Evolutionary conservation across 2,113 vertebrate genomes (phyloP).

Genomic region (Callospermophilus lateralis): DNA sequence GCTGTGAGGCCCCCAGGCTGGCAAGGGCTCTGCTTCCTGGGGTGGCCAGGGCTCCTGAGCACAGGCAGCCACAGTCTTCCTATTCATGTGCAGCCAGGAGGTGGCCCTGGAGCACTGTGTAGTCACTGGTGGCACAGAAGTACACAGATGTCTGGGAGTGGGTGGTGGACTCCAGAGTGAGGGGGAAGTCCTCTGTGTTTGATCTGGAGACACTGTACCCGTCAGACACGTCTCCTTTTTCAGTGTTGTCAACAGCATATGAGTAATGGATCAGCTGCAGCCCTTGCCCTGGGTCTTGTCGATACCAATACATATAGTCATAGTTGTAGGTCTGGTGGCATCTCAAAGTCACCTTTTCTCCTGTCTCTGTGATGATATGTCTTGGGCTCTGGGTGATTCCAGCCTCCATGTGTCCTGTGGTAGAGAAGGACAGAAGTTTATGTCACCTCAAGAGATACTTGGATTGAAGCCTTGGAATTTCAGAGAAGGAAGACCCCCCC

Average conservation of each 20-base stretch:
- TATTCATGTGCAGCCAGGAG: background rate
- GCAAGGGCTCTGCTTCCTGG: background rate
- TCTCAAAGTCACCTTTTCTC: background rate
- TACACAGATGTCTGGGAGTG: constrained; percentile 55
- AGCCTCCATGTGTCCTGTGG: constrained; percentile 32
- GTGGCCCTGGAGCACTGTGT: background rate
- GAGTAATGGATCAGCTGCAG: constrained; percentile 49
- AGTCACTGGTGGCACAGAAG: constrained; percentile 53
- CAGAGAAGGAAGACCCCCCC: too few relatives aligned
- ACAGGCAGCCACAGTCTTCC: background rate
- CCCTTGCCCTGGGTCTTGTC: background rate
- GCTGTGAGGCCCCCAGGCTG: fast-evolving
- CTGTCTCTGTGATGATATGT: background rate
- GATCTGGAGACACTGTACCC: background rate
- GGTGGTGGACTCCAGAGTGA: background rate
- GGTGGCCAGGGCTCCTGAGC: fast-evolving
- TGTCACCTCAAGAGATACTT: too few relatives aligned
- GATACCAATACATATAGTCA: constrained; percentile 64
- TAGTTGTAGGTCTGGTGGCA: constrained; percentile 9
- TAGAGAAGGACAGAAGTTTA: background rate
- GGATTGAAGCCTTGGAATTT: fast-evolving
- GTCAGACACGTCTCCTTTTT: fast-evolving
- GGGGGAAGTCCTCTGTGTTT: fast-evolving
- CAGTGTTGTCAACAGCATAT: fast-evolving
- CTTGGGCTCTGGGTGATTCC: constrained; percentile 46